Conservation (phyloP, 2,888 invertebrate species). For the Drosophila mimica region DNA sequence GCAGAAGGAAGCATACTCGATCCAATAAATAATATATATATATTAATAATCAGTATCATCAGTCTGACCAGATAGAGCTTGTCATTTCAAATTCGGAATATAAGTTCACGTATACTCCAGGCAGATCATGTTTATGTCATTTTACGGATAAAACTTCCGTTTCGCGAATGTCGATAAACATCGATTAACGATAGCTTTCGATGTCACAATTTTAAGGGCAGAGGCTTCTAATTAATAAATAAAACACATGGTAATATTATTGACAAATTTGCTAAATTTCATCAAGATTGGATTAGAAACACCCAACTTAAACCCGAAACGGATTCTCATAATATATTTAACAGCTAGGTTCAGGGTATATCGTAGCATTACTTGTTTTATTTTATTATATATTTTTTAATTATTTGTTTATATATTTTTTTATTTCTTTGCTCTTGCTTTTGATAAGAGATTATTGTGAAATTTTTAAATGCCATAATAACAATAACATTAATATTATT, state of each 20-base stretch:
- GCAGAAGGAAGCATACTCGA: background rate
- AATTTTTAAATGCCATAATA: background rate
- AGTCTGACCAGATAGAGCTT: background rate
- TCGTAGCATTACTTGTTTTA: background rate
- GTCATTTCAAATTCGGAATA: background rate
- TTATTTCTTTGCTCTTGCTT: background rate
- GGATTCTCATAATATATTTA: background rate
- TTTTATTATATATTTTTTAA: background rate
- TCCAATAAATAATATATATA: background rate
- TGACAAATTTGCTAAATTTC: background rate
- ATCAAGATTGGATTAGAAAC: background rate
- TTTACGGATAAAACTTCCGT: too few species aligned
- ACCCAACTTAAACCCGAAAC: background rate
- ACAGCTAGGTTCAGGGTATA: background rate
- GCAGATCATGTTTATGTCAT: background rate
- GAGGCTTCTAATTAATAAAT: too few species aligned
- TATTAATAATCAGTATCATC: background rate
- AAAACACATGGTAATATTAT: background rate
- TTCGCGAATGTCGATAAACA: too few species aligned
- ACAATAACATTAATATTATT: background rate
- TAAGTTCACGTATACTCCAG: background rate
- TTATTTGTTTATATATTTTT: slow-evolving; percentile 12
- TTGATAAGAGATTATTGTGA: background rate
- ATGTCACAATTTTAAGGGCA: too few species aligned
- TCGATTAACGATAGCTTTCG: too few species aligned